A percentile compares a stretch with the other conserved stretches of the same genome.
Conservation (phyloP, 2,113 vertebrate genomes). For the Stegastes partitus region DNA sequence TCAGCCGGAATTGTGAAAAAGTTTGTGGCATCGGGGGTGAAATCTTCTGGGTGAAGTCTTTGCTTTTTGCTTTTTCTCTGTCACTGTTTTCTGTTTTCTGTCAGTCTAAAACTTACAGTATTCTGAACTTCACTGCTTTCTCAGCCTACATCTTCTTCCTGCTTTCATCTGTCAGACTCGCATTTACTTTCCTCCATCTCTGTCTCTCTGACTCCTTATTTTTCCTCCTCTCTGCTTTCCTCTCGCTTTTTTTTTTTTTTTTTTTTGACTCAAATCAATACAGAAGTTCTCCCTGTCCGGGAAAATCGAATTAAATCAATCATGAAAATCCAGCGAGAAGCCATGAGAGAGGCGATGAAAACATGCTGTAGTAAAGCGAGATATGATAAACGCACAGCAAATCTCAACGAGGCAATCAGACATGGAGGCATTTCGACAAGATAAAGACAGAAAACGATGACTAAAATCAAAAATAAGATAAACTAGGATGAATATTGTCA, state of each 20-base stretch:
- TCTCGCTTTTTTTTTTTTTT: background rate
- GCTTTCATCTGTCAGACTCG: constrained; percentile 13
- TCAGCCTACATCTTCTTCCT: background rate
- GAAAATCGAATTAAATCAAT: constrained; percentile 31
- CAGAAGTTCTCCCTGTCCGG: constrained; percentile 5
- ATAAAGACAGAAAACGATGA: too few species aligned
- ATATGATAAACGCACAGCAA: background rate
- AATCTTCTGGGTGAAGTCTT: constrained; percentile 40
- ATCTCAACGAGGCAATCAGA: background rate
- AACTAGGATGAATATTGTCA: too few species aligned
- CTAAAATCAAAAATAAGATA: too few species aligned
- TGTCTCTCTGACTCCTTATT: background rate
- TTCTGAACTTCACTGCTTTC: background rate
- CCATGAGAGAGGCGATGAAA: background rate
- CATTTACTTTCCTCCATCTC: background rate
- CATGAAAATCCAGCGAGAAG: background rate
- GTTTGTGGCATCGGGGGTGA: constrained; percentile 33
- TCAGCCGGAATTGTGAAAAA: constrained; percentile 21
- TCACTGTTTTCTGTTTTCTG: constrained; percentile 13
- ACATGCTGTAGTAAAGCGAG: background rate
- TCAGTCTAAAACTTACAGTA: constrained; percentile 17
- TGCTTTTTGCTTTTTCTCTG: background rate
- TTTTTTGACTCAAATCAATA: constrained; percentile 25
- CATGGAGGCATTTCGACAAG: background rate
- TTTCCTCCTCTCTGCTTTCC: background rate